Conservation (phyloP, 1,140 invertebrate species). For the Nasonia longicornis region DNA sequence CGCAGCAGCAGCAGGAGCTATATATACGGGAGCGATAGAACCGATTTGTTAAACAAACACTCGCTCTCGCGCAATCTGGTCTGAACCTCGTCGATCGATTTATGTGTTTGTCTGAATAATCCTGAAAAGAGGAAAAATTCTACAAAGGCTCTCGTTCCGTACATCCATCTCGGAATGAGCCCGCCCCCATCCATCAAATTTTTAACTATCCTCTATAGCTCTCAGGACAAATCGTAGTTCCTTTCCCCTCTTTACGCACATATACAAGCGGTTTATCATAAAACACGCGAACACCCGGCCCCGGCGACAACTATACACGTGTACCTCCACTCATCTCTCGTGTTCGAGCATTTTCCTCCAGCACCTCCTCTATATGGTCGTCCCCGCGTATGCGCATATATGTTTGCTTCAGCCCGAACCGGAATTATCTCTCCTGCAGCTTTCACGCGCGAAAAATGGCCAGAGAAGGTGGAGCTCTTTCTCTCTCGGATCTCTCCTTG, state of each 20-base stretch:
- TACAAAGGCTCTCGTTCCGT: not conserved
- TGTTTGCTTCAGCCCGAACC: not conserved
- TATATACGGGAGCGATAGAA: not conserved
- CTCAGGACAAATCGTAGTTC: not conserved
- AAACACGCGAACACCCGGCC: not conserved
- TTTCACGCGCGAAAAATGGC: conserved; percentile 40
- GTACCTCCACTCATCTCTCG: not conserved
- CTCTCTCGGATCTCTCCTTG: not conserved
- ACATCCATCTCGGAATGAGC: not conserved
- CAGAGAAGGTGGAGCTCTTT: not conserved
- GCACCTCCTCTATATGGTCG: no score
- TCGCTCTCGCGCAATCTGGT: not conserved
- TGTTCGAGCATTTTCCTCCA: not conserved
- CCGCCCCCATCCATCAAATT: not conserved
- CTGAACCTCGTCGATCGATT: not conserved
- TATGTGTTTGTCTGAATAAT: not conserved
- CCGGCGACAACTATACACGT: not conserved
- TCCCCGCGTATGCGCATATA: not conserved
- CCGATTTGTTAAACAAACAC: not conserved
- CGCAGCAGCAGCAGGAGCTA: no score
- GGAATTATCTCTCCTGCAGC: conserved; percentile 21
- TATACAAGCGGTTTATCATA: conserved; percentile 3
- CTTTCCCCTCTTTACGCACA: not conserved
- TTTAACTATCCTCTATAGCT: not conserved
- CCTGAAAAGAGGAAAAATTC: not conserved